Evolutionary conservation across 2,888 invertebrate genomes (phyloP), one percentile per base, ranked within the genome.

Genomic region (Bombylius discolor): DNA sequence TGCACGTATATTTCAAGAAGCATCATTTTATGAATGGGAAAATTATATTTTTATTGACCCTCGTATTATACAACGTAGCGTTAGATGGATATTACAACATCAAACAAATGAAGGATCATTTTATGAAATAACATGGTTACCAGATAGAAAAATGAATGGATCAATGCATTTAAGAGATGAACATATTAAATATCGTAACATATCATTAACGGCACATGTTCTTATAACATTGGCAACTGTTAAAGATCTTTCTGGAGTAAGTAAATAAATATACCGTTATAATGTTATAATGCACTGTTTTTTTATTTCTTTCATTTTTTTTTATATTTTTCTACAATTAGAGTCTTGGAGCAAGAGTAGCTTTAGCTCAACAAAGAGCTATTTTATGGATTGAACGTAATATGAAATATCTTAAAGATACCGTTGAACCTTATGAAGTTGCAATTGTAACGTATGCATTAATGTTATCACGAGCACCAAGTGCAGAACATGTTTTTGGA

Each of bases 11-110:
- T 85, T 97, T 70, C 88, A 93, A 70, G 91, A 92, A 68, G 95
- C 94, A 0, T 89, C 89, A 45, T 94, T 94, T 73, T 93, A 94
- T 67, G 96, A 97, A 70, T 97, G 96, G 96, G 95, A 96, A 76
- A 92, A 94, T 71, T 92, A 85, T 67, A 84, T 97, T 55, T 97
- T 91, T 74, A 92, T 97, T 62, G 95, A 96, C 71, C 89, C 92
- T 0, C 78, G 81, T 48, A 87, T 90, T 5, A 89, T 96, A 64
- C 83, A 88, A 5, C 85, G 84, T 69, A 84, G 95, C 1, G 87
- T 93, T 4, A 78, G 83, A 1, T 97, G 93, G 92, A 76, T 97
- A 4, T 72, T 96, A 56, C 78, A 84, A 52, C 89, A 91, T 73
- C 96, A 97, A 73, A 84, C 82, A 0, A 79, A 79, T 0, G 84